Evolutionary conservation across 2,888 invertebrate species (phyloP).

Genomic region (Noctua comes): DNA sequence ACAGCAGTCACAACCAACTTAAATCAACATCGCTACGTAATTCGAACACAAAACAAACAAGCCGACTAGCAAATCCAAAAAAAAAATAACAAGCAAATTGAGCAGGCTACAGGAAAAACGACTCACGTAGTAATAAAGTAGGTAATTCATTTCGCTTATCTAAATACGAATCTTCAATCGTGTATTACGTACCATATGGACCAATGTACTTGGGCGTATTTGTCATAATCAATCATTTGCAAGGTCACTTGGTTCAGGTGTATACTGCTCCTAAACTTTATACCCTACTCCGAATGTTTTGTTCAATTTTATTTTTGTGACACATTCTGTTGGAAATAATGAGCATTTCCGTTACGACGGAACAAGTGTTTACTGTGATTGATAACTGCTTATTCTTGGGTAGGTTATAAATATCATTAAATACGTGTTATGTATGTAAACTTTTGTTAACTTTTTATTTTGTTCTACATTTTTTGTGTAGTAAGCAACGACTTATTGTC

Average conservation of each 20-base stretch:
- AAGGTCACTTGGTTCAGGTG: conserved; percentile 78
- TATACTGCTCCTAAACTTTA: conserved; percentile 66
- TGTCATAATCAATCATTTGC: conserved; percentile 85
- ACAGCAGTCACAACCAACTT: not conserved
- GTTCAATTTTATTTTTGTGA: conserved; percentile 55
- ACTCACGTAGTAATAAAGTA: conserved; percentile 51
- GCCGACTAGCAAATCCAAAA: conserved; percentile 9
- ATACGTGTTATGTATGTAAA: not conserved
- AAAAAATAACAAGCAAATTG: conserved; percentile 48
- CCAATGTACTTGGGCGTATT: conserved; percentile 73
- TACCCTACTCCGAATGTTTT: conserved; percentile 45
- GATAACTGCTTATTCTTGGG: conserved; percentile 23
- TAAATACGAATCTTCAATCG: conserved; percentile 76
- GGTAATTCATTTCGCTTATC: conserved; percentile 82
- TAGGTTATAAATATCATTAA: not conserved
- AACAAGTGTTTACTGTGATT: conserved; percentile 38
- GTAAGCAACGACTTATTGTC: too few relatives aligned
- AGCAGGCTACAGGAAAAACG: conserved; percentile 57
- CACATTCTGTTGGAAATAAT: conserved; percentile 51
- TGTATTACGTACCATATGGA: conserved; percentile 64
- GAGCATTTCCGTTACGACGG: conserved; percentile 30
- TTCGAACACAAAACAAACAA: conserved; percentile 10
- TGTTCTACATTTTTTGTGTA: too few relatives aligned
- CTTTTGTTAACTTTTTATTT: too few relatives aligned
- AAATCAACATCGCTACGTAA: not conserved